Conservation (phyloP, 2,113 vertebrate genomes). For the Zapornia atra region DNA sequence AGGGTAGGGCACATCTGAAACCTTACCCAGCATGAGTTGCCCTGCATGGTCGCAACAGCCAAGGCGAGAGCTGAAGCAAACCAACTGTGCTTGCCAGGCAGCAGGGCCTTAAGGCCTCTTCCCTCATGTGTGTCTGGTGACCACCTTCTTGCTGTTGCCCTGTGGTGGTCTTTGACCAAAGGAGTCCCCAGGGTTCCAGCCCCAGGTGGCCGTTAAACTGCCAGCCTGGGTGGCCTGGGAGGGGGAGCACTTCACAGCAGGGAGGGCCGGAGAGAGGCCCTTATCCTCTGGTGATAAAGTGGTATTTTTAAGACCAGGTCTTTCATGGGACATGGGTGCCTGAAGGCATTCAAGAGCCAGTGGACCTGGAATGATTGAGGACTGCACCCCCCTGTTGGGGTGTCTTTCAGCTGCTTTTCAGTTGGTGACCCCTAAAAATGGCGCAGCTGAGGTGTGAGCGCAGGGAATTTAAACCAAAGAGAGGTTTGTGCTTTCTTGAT, state of each 20-base stretch:
- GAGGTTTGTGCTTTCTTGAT: not conserved
- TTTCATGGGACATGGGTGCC: rapidly evolving
- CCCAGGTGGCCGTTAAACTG: not conserved
- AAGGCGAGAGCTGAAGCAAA: rapidly evolving
- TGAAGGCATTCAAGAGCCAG: not conserved
- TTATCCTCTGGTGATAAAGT: not conserved
- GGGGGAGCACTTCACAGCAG: no score
- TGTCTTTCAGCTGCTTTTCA: not conserved
- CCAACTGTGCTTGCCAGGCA: rapidly evolving
- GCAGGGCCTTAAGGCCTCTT: rapidly evolving
- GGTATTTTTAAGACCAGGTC: not conserved
- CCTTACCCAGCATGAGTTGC: rapidly evolving
- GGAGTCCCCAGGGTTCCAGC: not conserved
- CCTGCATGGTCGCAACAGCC: rapidly evolving
- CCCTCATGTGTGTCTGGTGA: rapidly evolving
- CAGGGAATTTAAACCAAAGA: not conserved
- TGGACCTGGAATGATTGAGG: not conserved
- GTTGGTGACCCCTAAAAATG: not conserved
- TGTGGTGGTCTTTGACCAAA: not conserved
- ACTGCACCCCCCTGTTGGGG: rapidly evolving
- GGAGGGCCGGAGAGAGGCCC: no score
- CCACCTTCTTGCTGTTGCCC: not conserved
- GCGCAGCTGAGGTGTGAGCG: not conserved
- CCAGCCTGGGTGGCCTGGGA: rapidly evolving
- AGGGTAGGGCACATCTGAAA: not conserved